Base-by-base conservation (phyloP, 2,113 vertebrate species). In the Sylvicapra grimmia region DNA sequence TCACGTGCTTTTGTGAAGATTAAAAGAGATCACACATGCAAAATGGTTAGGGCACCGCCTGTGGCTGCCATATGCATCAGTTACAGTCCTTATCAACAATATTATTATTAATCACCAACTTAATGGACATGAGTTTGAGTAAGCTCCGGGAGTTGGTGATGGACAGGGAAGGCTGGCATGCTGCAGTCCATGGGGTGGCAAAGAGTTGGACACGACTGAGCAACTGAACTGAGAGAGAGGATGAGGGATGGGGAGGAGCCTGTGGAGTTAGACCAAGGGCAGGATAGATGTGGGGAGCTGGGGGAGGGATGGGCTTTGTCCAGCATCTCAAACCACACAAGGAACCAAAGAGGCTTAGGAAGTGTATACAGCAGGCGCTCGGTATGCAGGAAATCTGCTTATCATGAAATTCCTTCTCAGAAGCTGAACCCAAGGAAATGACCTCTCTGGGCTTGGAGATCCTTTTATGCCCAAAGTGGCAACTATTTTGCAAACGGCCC, bases 351-450 rank as follows among this genome's bases (percentile, higher is more conserved):
- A 40, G 8, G 33, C 80, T 72, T 49, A 21, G 29, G 9, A 33
- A 49, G 82, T 58, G 33, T 15, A 36, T 14, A 72, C 65, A 68
- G 91, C 72, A 94, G 56, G 61, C 1, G 5, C 40, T 79, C 56
- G 0, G 47, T 0, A 27, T 0, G 15, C 47, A 54, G 53, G 49
- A 31, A 4, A 31, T 93, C 51, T 21, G 11, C 31, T 36, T 7
- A 2, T 19, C 3, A 58, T 18, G 59, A 61, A 77, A 23, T 3
- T 54, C 31, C 33, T 59, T 65, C 18, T 95, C n/a, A 14, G 59
- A 77, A 68, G 33, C 12, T 8, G 13, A 79, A 49, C 33, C 27
- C 61, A 51, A 83, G 44, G 33, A 44, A 65, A n/a, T 0, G 6
- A 31, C 51, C 33, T 31, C 36, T 40, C 36, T 29, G 33, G 36